phyloP scores from a whole-genome alignment of 2,888 invertebrate species.

The Hoplodrina ambigua region DNA sequence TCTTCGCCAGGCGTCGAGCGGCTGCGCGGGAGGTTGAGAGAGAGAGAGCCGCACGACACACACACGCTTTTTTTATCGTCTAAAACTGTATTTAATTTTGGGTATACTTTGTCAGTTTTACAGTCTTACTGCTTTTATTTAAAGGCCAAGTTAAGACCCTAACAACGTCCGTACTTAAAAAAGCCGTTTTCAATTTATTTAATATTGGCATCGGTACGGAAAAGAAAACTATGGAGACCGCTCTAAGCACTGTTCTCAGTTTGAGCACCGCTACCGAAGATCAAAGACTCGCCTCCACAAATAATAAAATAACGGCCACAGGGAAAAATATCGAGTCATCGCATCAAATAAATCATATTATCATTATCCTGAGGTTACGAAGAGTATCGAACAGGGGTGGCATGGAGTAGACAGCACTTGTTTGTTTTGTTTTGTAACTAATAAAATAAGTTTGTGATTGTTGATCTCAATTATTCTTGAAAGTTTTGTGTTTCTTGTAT shows the following conservation, averaged over 20 bases:
- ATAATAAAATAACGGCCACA: conserved; percentile 50
- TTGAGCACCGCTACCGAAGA: conserved; percentile 33
- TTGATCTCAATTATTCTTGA: conserved; percentile 7
- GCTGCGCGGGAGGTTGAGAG: too few species aligned
- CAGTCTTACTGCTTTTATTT: too few species aligned
- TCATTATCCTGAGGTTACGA: conserved; percentile 55
- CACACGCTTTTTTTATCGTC: too few species aligned
- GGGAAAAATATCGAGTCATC: conserved; percentile 58
- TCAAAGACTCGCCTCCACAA: conserved; percentile 41
- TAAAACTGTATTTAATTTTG: too few species aligned
- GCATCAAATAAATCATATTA: conserved; percentile 62
- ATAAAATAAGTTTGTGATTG: conserved; percentile 27
- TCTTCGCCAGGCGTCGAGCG: too few species aligned
- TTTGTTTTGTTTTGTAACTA: conserved; percentile 38
- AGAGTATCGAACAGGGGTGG: conserved; percentile 13
- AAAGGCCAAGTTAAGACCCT: too few species aligned
- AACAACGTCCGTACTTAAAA: background rate
- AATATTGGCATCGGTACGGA: background rate
- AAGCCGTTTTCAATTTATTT: conserved; percentile 13
- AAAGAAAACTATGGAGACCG: background rate
- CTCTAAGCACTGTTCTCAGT: background rate
- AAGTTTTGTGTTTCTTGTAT: conserved; percentile 16
- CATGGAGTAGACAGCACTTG: conserved; percentile 19
- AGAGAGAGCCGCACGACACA: too few species aligned
- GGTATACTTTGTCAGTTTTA: too few species aligned